A percentile compares a stretch with the other conserved stretches of the same genome.
Evolutionary conservation across 1,140 invertebrate genomes (phyloP).

Genomic region (Lanistes nyassanus): DNA sequence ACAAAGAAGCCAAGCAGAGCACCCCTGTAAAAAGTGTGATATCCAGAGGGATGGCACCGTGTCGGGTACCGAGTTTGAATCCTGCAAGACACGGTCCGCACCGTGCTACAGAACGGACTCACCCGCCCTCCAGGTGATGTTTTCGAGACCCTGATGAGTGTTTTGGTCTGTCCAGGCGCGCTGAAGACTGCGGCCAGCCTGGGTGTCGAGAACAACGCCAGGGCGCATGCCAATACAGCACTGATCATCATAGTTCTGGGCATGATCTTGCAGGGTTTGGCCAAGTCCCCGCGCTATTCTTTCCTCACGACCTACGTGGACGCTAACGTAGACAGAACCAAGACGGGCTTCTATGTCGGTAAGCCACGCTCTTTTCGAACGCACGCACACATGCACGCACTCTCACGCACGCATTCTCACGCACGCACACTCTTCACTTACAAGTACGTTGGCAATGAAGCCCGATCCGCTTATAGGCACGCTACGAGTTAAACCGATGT

Average conservation of each 20-base stretch:
- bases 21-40: too few species aligned
- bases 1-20: too few species aligned
- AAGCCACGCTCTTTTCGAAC: neutral
- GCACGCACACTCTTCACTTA: too few species aligned
- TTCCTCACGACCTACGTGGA: slow-evolving; percentile 19
- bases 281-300: slow-evolving; percentile 14
- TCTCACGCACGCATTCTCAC: too few species aligned
- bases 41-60: too few species aligned
- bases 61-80: too few species aligned
- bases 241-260: slow-evolving; percentile 27
- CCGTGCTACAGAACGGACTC: neutral
- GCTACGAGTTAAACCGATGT: too few species aligned
- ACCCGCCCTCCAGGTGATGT: neutral
- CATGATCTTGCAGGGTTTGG: slow-evolving; percentile 13
- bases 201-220: neutral
- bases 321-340: slow-evolving; percentile 15
- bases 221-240: slow-evolving; percentile 6
- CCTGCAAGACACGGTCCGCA: too few species aligned
- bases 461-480: too few species aligned
- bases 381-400: too few species aligned
- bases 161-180: neutral
- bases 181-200: neutral
- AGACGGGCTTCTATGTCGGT: slow-evolving; percentile 23
- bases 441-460: too few species aligned
- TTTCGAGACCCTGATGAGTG: neutral